Evolutionary conservation across 1,140 invertebrate genomes (phyloP).

Genomic region (Nasonia longicornis): DNA sequence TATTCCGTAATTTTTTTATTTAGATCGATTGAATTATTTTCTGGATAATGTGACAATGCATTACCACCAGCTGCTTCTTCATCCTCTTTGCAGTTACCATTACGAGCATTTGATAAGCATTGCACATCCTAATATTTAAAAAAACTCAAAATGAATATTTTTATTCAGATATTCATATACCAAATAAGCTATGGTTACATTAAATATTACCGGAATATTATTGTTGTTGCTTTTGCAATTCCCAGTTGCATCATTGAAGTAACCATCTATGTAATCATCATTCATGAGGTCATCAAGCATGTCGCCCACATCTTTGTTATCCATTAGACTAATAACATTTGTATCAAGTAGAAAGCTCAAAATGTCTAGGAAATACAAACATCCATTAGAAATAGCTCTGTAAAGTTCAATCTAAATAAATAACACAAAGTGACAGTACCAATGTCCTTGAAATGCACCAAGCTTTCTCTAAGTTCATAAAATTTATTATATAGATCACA

Average conservation of each 20-base stretch:
- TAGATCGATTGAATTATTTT: background rate
- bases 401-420: background rate
- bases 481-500: conserved; percentile 35
- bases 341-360: conserved; percentile 50
- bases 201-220: background rate
- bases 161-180: background rate
- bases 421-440: conserved; percentile 13
- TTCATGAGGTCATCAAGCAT: conserved; percentile 33
- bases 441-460: conserved; percentile 21
- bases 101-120: background rate
- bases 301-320: conserved; percentile 26
- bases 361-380: conserved; percentile 48
- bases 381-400: background rate
- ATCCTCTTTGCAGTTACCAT: background rate
- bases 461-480: conserved; percentile 18
- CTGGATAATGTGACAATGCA: background rate
- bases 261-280: background rate
- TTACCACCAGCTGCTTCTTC: background rate
- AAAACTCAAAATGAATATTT: background rate
- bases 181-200: background rate
- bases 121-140: background rate
- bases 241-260: background rate
- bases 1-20: background rate
- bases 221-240: background rate
- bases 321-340: conserved; percentile 45